A percentile compares a stretch with the other conserved stretches of the same genome.
These are phyloP conservation scores for Magallana ariakensis DNA, from an alignment of 1,140 invertebrate species.

Conservation along the genomic window DNA sequence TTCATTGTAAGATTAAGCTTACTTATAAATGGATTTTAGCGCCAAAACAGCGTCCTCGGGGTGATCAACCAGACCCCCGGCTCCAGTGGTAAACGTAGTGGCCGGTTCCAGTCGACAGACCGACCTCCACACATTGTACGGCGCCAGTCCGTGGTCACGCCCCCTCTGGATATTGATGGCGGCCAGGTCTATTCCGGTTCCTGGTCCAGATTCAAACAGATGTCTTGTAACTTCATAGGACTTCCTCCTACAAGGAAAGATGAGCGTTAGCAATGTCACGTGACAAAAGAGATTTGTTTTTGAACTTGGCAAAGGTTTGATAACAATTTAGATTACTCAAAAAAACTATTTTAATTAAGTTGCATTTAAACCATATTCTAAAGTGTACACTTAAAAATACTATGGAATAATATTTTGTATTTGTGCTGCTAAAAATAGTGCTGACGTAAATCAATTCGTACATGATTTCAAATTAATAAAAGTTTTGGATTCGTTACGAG, in stretches of 20 bases:
- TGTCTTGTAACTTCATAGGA: constrained; percentile 91
- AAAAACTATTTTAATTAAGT: too few species aligned
- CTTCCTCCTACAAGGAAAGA: neutral
- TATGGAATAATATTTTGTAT: too few species aligned
- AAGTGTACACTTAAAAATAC: too few species aligned
- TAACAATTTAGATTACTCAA: too few species aligned
- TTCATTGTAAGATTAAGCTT: constrained; percentile 82
- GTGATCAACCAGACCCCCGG: constrained; percentile 83
- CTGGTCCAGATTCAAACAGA: constrained; percentile 83
- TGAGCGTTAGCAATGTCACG: too few species aligned
- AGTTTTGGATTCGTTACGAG: too few species aligned
- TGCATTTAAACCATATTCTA: too few species aligned
- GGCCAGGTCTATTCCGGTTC: constrained; percentile 86
- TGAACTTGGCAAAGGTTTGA: too few species aligned
- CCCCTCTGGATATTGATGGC: constrained; percentile 97
- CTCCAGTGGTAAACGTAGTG: constrained; percentile 88
- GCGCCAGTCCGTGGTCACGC: constrained; percentile 94
- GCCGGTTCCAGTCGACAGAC: constrained; percentile 91
- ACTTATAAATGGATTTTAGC: constrained; percentile 88
- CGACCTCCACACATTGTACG: constrained; percentile 90
- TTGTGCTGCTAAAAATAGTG: too few species aligned
- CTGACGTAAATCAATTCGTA: too few species aligned
- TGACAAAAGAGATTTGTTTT: too few species aligned
- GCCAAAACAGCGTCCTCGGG: constrained; percentile 86
- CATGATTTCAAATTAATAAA: too few species aligned